Evolutionary conservation across 2,888 invertebrate genomes (phyloP).

Genomic region (Tachina fera): DNA sequence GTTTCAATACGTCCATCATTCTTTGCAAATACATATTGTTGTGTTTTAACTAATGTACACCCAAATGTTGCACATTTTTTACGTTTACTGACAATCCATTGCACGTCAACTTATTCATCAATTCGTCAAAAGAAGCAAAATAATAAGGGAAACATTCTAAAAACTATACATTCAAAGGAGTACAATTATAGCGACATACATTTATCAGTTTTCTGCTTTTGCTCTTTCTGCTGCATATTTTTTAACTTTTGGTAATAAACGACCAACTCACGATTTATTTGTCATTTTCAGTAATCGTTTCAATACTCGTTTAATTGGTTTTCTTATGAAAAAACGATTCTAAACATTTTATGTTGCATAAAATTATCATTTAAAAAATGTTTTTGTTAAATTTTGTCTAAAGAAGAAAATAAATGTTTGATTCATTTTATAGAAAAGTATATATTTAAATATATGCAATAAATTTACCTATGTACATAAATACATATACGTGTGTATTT

Average conservation of each 20-base stretch:
- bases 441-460: background rate
- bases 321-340: conserved; percentile 62
- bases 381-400: conserved; percentile 46
- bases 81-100: conserved; percentile 79
- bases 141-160: conserved; percentile 30
- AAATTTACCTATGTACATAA: background rate
- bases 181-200: conserved; percentile 28
- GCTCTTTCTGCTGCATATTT: background rate
- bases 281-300: conserved; percentile 77
- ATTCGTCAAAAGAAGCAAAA: conserved; percentile 77
- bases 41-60: conserved; percentile 79
- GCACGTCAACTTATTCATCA: conserved; percentile 81
- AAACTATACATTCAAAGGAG: conserved; percentile 16
- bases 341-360: conserved; percentile 71
- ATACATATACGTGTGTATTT: background rate
- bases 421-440: conserved; percentile 1
- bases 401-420: conserved; percentile 46
- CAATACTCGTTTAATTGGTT: conserved; percentile 80
- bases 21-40: conserved; percentile 34
- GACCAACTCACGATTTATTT: conserved; percentile 78
- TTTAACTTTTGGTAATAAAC: conserved; percentile 46
- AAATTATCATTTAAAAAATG: conserved; percentile 71
- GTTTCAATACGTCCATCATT: conserved; percentile 10
- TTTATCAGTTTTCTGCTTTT: conserved; percentile 35
- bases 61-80: conserved; percentile 79